Evolutionary conservation across 2,113 vertebrate genomes (phyloP).

Genomic region (Phoxinus phoxinus): DNA sequence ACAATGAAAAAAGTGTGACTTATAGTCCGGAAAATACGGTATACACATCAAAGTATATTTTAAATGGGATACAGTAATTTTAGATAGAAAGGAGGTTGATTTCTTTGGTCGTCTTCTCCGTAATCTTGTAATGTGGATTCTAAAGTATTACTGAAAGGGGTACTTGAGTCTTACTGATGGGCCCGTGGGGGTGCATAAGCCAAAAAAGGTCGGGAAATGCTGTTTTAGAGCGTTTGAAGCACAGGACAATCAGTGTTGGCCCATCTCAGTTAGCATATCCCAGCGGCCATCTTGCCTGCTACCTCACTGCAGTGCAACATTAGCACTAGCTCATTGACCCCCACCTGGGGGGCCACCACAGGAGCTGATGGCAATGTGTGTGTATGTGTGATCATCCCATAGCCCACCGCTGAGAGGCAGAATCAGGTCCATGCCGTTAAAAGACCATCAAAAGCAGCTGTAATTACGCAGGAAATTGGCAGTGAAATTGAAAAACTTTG

Average conservation of each 20-base stretch:
- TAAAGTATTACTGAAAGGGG: not conserved
- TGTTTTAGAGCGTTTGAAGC: not conserved
- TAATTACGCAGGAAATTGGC: conserved; percentile 87
- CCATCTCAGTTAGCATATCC: conserved; percentile 40
- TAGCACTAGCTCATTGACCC: conserved; percentile 62
- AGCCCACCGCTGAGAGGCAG: conserved; percentile 67
- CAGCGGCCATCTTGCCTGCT: conserved; percentile 48
- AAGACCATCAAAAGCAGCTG: conserved; percentile 82
- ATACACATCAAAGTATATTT: too few relatives aligned
- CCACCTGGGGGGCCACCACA: conserved; percentile 60
- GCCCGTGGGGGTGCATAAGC: not conserved
- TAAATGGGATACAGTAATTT: too few relatives aligned
- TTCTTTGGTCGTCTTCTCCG: not conserved
- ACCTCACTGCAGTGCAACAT: conserved; percentile 49
- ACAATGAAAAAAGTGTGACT: too few relatives aligned
- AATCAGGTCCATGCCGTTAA: conserved; percentile 76
- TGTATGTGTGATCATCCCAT: conserved; percentile 54
- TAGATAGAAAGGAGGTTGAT: not conserved
- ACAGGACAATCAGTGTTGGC: conserved; percentile 18
- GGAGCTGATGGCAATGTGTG: conserved; percentile 76
- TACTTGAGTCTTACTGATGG: conserved; percentile 25
- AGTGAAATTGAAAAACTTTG: conserved; percentile 88
- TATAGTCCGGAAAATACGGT: too few relatives aligned
- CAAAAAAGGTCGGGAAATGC: not conserved
- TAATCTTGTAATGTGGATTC: not conserved